Base-by-base conservation (phyloP, 2,888 invertebrate species). In the Stenoptilia bipunctidactyla region DNA sequence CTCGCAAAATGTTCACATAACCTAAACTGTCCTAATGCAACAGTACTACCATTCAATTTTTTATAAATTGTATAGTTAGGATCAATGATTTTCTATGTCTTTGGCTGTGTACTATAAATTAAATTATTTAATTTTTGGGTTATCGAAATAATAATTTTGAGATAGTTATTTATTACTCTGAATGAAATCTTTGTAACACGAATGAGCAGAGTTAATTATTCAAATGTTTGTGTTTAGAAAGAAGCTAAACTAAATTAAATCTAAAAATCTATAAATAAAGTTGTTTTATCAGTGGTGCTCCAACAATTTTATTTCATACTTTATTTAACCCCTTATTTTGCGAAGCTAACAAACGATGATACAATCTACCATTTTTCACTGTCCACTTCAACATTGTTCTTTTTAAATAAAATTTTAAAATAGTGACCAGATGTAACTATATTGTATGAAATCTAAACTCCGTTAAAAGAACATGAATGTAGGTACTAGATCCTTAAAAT, bases 1-100 rank as follows among this genome's bases (percentile, higher is more conserved):
- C 83, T 84, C 84, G 85, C 84, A 83, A 82, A 83, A 84, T 85
- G 84, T 84, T 85, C 84, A 84, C 83, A 83, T 83, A 65, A 80
- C 82, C 83, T 83, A 69, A 52, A 51, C 51, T 52, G 48, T 49
- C 66, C 63, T 58, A 61, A 61, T 66, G 61, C 60, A 70, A 58
- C 20, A 56, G 10, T 30, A 30, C 30, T 30, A 30, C 55, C 53
- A 56, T 56, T 70, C 20, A 20, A 20, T 74, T 74, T 73, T 74
- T 67, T 64, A 68, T 52, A 57, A 68, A 58, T 56, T 50, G 8
- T 54, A 70, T 79, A 76, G 66, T 70, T 76, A 74, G 71, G 75
- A 67, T 71, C 65, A 63, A 66, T 72, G 72, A 70, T 74, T 77
- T 76, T 75, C 59, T 72, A 76, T 80, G 77, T 79, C 66, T 79